Conservation (phyloP, 2,888 invertebrate species). For the Hirtodrosophila alboralis region DNA sequence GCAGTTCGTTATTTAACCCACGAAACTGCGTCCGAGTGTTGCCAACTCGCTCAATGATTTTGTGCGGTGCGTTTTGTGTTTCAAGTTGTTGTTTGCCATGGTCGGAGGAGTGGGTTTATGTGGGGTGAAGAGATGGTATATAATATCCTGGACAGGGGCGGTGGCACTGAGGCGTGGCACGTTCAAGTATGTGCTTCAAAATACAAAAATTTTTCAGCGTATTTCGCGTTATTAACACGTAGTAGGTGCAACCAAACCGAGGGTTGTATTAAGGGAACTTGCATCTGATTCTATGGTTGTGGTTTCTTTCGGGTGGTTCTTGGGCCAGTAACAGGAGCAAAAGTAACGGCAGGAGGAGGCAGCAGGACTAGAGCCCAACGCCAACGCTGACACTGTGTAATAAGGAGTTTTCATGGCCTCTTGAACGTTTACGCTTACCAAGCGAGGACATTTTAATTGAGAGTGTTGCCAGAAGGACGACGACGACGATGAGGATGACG, state of each 20-base stretch:
- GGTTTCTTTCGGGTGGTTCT: constrained; percentile 39
- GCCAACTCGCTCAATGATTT: constrained; percentile 76
- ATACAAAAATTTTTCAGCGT: constrained; percentile 74
- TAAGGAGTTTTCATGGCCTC: constrained; percentile 80
- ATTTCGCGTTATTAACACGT: constrained; percentile 80
- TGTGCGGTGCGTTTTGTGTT: constrained; percentile 72
- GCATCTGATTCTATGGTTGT: constrained; percentile 21
- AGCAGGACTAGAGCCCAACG: constrained; percentile 6
- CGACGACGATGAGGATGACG: constrained; percentile 26
- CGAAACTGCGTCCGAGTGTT: constrained; percentile 67
- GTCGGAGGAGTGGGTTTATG: background rate
- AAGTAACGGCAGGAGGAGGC: too few relatives aligned
- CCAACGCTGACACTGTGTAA: constrained; percentile 72
- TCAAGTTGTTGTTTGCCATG: constrained; percentile 54
- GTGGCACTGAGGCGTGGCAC: constrained; percentile 67
- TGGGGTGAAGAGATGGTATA: constrained; percentile 7
- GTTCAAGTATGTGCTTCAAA: constrained; percentile 70
- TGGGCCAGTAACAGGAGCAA: constrained; percentile 17
- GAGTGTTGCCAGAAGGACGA: constrained; percentile 76
- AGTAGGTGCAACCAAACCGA: constrained; percentile 56
- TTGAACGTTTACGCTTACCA: constrained; percentile 79
- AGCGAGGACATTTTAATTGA: constrained; percentile 81
- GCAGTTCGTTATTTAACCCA: constrained; percentile 30
- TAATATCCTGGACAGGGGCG: constrained; percentile 11
- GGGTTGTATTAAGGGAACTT: constrained; percentile 36